phyloP scores from a whole-genome alignment of 2,888 invertebrate genomes.

The Hirtodrosophila cameraria region DNA sequence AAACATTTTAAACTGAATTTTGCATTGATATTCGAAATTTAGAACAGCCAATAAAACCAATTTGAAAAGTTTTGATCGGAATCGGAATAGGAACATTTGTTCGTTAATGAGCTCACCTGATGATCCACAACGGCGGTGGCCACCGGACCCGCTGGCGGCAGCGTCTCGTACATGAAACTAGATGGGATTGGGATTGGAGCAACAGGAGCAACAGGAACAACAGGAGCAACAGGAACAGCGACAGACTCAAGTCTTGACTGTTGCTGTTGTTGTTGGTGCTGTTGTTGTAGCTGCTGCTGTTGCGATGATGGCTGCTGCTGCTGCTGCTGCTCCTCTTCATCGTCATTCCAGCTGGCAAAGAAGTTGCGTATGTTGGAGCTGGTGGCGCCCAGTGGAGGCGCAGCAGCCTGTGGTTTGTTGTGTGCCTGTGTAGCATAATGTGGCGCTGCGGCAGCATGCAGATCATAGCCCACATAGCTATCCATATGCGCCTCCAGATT shows the following conservation, averaged over 20 bases:
- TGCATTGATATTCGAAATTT: too few species aligned
- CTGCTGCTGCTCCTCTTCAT: conserved; percentile 79
- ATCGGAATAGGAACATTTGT: too few species aligned
- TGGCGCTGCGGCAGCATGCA: conserved; percentile 39
- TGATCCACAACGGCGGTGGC: conserved; percentile 66
- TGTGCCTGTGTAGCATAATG: conserved; percentile 16
- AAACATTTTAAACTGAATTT: too few species aligned
- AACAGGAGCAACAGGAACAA: conserved; percentile 38
- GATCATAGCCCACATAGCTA: conserved; percentile 54
- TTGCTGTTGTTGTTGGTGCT: conserved; percentile 6
- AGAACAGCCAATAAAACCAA: too few species aligned
- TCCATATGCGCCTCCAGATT: conserved; percentile 66
- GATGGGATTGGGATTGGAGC: neutral
- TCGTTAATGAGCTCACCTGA: too few species aligned
- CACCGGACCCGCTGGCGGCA: conserved; percentile 65
- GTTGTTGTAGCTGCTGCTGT: conserved; percentile 64
- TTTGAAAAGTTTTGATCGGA: too few species aligned
- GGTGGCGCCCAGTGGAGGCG: conserved; percentile 40
- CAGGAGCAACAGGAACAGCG: conserved; percentile 55
- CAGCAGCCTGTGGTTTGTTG: conserved; percentile 9
- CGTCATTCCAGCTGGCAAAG: conserved; percentile 84
- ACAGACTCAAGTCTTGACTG: conserved; percentile 11
- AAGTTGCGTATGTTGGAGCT: conserved; percentile 83
- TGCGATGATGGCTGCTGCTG: conserved; percentile 42
- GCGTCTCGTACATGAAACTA: conserved; percentile 66